Percentiles rank a stretch among this genome's conserved stretches.
Conservation (phyloP, 2,888 invertebrate genomes). For the Caenorhabditis japonica region DNA sequence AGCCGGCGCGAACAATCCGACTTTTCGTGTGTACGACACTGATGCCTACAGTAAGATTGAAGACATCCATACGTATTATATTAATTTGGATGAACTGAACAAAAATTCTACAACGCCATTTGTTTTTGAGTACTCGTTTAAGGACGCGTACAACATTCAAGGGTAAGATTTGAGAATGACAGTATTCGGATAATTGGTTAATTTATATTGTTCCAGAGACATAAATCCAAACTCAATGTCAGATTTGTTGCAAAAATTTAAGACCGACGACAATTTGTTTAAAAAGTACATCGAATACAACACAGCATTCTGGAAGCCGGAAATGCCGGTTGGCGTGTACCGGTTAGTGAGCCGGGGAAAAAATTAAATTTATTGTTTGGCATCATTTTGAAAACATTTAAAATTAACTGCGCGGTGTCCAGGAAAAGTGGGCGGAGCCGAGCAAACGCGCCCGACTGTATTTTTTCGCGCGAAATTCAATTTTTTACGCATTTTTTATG, state of each 20-base stretch:
- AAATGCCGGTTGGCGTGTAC: constrained; percentile 55
- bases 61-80: constrained; percentile 72
- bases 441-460: too few species aligned
- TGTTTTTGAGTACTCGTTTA: constrained; percentile 69
- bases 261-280: constrained; percentile 55
- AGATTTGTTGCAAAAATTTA: constrained; percentile 54
- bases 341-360: constrained; percentile 37
- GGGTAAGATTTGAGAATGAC: constrained; percentile 14
- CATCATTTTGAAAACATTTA: too few species aligned
- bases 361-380: too few species aligned
- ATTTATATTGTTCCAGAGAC: constrained; percentile 29
- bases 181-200: neutral
- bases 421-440: too few species aligned
- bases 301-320: constrained; percentile 54
- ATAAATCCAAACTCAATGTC: constrained; percentile 45
- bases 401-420: too few species aligned
- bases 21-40: constrained; percentile 69
- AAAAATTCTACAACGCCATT: constrained; percentile 53
- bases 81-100: constrained; percentile 70
- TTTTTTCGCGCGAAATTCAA: too few species aligned
- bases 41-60: constrained; percentile 54
- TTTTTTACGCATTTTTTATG: too few species aligned
- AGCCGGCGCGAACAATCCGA: constrained; percentile 76
- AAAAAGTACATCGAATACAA: constrained; percentile 62
- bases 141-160: constrained; percentile 59